Percentiles rank a stretch among this genome's conserved stretches.
Conservation (phyloP, 2,888 invertebrate genomes). For the Villa cingulata region DNA sequence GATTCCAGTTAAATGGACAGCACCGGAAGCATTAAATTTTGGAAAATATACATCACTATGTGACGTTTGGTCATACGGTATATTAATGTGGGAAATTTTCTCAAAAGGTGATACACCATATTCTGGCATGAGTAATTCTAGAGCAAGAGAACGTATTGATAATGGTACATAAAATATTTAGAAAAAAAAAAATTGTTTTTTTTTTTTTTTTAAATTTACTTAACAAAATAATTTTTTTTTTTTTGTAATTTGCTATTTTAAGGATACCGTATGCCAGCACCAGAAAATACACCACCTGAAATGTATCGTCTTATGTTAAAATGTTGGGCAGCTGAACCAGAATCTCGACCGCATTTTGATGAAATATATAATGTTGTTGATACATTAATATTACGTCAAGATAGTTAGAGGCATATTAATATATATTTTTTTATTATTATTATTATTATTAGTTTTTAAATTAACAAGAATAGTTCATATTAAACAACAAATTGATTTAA, state of each 20-base stretch:
- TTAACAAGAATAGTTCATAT: too few relatives aligned
- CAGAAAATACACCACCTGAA: constrained; percentile 75
- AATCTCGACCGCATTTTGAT: constrained; percentile 82
- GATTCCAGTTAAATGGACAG: constrained; percentile 98
- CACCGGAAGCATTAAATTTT: constrained; percentile 90
- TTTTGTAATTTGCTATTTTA: constrained; percentile 13
- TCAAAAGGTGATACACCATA: constrained; percentile 88
- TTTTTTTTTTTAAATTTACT: too few relatives aligned
- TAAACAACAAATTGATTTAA: too few relatives aligned
- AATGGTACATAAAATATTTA: constrained; percentile 45
- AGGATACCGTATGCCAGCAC: constrained; percentile 90
- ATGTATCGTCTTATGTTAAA: constrained; percentile 82
- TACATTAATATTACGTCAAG: constrained; percentile 37
- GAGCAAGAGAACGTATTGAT: constrained; percentile 88
- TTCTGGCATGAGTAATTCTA: constrained; percentile 83
- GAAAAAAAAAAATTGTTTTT: too few relatives aligned
- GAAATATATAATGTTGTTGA: constrained; percentile 72
- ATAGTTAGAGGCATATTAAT: too few relatives aligned
- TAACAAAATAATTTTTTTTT: constrained; percentile 1
- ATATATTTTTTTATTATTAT: too few relatives aligned
- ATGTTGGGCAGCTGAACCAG: constrained; percentile 90
- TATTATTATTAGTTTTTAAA: too few relatives aligned
- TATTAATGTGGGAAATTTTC: constrained; percentile 94
- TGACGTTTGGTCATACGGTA: constrained; percentile 96
- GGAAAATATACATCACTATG: constrained; percentile 93